Evolutionary conservation across 2,888 invertebrate species (phyloP).

Genomic region (Euphydryas editha): DNA sequence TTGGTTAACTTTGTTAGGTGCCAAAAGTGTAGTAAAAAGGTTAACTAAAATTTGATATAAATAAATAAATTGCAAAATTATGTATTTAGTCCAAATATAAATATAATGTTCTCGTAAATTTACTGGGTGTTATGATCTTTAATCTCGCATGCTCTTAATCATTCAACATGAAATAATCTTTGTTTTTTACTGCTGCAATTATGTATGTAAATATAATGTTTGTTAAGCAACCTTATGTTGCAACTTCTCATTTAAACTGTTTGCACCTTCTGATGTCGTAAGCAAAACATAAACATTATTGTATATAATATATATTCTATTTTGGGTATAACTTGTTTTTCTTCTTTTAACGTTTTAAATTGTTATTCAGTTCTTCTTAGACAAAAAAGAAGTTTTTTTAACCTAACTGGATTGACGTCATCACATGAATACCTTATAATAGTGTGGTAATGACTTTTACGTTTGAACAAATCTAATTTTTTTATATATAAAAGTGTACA

Average conservation of each 20-base stretch:
- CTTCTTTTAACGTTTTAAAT: neutral
- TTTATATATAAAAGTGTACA: too few species aligned
- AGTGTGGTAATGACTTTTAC: too few species aligned
- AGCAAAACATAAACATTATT: neutral
- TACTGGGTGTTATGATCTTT: constrained; percentile 10
- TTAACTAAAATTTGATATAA: too few species aligned
- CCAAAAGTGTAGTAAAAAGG: too few species aligned
- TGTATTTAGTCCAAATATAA: neutral
- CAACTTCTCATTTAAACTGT: constrained; percentile 8
- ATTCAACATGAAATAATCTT: constrained; percentile 18
- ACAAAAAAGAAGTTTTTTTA: neutral
- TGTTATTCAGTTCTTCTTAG: neutral
- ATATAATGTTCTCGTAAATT: neutral
- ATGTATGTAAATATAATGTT: neutral
- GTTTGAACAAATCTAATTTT: too few species aligned
- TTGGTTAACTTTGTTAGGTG: too few species aligned
- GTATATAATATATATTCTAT: too few species aligned
- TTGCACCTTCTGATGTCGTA: constrained; percentile 1
- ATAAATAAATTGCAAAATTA: too few species aligned
- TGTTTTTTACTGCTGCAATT: constrained; percentile 23
- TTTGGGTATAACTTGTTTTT: neutral
- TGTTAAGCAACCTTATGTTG: constrained; percentile 27
- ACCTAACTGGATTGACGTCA: too few species aligned
- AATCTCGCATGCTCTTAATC: constrained; percentile 33
- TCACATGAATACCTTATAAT: too few species aligned